phyloP scores from a whole-genome alignment of 2,888 invertebrate genomes.

The Chrysolina oricalcia region DNA sequence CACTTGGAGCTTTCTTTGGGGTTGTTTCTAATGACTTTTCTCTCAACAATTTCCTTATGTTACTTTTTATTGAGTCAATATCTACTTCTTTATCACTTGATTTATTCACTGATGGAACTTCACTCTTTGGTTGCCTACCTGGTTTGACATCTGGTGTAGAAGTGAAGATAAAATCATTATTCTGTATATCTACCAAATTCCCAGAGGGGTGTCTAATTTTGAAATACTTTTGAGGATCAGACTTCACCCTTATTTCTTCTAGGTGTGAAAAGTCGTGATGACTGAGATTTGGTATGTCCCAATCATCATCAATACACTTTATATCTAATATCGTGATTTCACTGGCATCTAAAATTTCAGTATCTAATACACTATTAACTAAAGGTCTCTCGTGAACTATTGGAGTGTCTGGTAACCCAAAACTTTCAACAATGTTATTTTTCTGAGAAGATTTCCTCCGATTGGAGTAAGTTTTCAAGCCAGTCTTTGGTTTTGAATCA shows the following conservation, averaged over 20 bases:
- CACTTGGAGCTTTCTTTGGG: slow-evolving; percentile 26
- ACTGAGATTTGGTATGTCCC: slow-evolving; percentile 47
- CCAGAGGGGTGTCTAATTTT: slow-evolving; percentile 28
- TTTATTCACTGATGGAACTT: slow-evolving; percentile 35
- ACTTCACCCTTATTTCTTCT: slow-evolving; percentile 47
- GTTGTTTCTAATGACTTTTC: slow-evolving; percentile 34
- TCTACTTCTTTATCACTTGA: slow-evolving; percentile 39
- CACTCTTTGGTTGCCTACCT: slow-evolving; percentile 19
- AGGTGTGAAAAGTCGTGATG: slow-evolving; percentile 33
- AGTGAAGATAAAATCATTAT: slow-evolving; percentile 41
- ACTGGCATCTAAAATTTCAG: slow-evolving; percentile 53
- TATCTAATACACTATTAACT: slow-evolving; percentile 48
- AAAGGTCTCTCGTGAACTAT: slow-evolving; percentile 57
- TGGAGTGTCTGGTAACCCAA: slow-evolving; percentile 65
- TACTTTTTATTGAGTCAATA: slow-evolving; percentile 43
- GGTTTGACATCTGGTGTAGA: slow-evolving; percentile 43
- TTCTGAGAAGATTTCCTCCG: slow-evolving; percentile 57
- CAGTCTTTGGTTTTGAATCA: slow-evolving; percentile 49
- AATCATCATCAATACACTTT: slow-evolving; percentile 49
- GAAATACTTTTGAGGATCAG: slow-evolving; percentile 37
- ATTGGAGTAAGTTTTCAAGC: slow-evolving; percentile 64
- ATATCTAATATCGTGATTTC: slow-evolving; percentile 52
- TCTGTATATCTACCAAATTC: slow-evolving; percentile 27
- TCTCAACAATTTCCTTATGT: slow-evolving; percentile 45
- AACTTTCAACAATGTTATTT: slow-evolving; percentile 60